Evolutionary conservation across 2,797 vertebrate genomes (phyloP).

Genomic region (Sebastes diaconus): DNA sequence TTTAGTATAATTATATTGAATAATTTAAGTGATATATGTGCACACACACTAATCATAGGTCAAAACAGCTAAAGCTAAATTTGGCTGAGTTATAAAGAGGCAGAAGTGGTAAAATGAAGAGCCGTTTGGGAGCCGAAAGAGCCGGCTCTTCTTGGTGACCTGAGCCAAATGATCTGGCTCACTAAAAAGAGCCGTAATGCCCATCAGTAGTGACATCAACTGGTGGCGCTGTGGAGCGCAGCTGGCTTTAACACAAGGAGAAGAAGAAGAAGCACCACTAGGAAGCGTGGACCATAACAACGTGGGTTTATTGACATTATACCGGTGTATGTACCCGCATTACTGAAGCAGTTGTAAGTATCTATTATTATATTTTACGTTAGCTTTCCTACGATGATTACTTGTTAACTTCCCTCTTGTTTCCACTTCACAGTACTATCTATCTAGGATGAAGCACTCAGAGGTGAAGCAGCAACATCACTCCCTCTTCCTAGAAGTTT

Average conservation of each 20-base stretch:
- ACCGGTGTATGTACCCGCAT: neutral
- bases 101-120: no score
- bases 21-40: no score
- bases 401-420: neutral
- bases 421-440: neutral
- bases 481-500: slow-evolving; percentile 88
- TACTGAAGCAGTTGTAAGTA: slow-evolving; percentile 31
- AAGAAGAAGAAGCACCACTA: slow-evolving; percentile 48
- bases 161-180: no score
- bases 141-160: no score
- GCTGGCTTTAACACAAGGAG: neutral
- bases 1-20: no score
- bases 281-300: slow-evolving; percentile 39
- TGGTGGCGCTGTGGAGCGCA: slow-evolving; percentile 36
- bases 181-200: neutral
- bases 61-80: no score
- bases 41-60: no score
- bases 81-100: no score
- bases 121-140: no score
- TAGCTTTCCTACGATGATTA: neutral
- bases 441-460: slow-evolving; percentile 81
- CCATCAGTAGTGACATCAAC: neutral
- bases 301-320: slow-evolving; percentile 35
- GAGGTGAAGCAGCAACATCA: slow-evolving; percentile 68
- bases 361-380: neutral